Evolutionary conservation across 53 echinoderm and acorn worm species (phyloP).

Genomic region (Paracentrotus lividus): DNA sequence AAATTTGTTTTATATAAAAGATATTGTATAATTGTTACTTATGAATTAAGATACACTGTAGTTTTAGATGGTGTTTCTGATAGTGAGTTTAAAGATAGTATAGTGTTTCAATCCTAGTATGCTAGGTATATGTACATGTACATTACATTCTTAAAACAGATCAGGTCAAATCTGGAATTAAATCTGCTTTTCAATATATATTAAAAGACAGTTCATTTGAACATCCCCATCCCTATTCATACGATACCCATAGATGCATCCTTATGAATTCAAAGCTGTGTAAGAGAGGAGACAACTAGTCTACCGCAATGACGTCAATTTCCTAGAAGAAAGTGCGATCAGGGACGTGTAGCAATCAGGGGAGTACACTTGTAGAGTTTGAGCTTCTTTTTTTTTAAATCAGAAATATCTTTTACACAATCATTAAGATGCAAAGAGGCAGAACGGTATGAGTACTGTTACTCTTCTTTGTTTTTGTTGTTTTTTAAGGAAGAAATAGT

Average conservation of each 20-base stretch:
- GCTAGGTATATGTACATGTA: background rate
- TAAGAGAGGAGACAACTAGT: background rate
- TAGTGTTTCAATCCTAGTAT: too few relatives aligned
- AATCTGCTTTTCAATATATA: background rate
- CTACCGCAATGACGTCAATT: slow-evolving; percentile 40
- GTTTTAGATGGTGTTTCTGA: too few relatives aligned
- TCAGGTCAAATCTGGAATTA: slow-evolving; percentile 17
- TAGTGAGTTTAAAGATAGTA: too few relatives aligned
- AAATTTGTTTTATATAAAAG: too few relatives aligned
- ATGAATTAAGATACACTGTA: too few relatives aligned
- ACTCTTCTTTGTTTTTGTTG: too few relatives aligned
- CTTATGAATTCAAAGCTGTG: slow-evolving; percentile 13
- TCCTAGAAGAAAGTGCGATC: slow-evolving; percentile 5
- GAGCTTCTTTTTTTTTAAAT: background rate
- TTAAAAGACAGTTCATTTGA: background rate
- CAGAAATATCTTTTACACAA: background rate
- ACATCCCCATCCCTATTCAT: slow-evolving; percentile 20
- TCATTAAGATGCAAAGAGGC: background rate
- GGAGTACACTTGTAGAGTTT: background rate
- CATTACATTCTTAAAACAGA: too few relatives aligned
- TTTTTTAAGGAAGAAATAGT: too few relatives aligned
- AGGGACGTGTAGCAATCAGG: background rate
- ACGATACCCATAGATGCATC: background rate
- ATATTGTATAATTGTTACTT: too few relatives aligned
- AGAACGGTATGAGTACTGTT: too few relatives aligned